Evolutionary conservation across 2,113 vertebrate genomes (phyloP).

Genomic region (Hippoglossus stenolepis): DNA sequence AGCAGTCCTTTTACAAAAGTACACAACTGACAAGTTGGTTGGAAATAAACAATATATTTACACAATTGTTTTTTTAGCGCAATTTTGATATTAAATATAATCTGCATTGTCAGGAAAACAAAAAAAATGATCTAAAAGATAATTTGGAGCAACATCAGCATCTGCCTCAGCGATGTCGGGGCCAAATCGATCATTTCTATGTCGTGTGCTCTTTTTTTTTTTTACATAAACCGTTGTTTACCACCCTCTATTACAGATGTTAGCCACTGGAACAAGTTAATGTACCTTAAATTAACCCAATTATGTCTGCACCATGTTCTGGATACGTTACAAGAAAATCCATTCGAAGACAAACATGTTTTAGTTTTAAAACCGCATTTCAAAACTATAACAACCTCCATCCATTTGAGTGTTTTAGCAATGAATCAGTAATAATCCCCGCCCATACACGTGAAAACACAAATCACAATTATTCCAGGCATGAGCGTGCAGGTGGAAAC

Average conservation of each 20-base stretch:
- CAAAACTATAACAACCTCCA: too few relatives aligned
- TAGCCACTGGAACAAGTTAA: conserved; percentile 25
- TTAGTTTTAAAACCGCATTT: too few relatives aligned
- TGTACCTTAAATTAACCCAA: conserved; percentile 26
- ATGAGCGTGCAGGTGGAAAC: too few relatives aligned
- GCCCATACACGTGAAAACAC: too few relatives aligned
- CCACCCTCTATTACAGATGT: neutral
- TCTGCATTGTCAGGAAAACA: neutral
- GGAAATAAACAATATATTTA: conserved; percentile 61
- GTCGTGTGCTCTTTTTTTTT: conserved; percentile 2
- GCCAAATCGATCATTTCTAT: neutral
- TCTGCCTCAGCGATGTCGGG: conserved; percentile 10
- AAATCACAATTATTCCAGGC: too few relatives aligned
- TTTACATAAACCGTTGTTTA: neutral
- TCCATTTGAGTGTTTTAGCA: too few relatives aligned
- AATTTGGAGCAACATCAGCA: conserved; percentile 37
- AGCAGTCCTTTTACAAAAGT: conserved; percentile 54
- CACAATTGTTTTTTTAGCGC: conserved; percentile 17
- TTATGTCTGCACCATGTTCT: conserved; percentile 10
- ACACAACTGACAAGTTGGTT: conserved; percentile 33
- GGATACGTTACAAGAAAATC: neutral
- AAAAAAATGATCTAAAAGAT: neutral
- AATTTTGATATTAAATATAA: conserved; percentile 29
- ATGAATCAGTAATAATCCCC: too few relatives aligned
- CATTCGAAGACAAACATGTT: too few relatives aligned